Evolutionary conservation across 2,797 vertebrate species (phyloP), one percentile per base, ranked within the genome.

Genomic region (Tapera naevia): DNA sequence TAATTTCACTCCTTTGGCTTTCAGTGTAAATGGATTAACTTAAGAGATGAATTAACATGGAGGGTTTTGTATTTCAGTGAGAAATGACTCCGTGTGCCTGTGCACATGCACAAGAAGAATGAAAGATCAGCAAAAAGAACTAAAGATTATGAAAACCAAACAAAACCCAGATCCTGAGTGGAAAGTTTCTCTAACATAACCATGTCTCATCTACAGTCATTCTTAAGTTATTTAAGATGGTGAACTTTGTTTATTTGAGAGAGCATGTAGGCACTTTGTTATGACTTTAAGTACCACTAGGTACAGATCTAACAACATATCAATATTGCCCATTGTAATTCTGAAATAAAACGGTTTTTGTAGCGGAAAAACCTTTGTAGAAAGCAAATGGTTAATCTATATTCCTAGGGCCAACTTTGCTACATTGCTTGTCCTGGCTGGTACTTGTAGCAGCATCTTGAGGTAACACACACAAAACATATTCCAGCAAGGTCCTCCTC

Each of bases 11-110:
- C 35, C 81, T 62, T 35, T 41, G 71, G 41, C 81, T 92, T 75
- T 89, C 88, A 58, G 54, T 30, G 51, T 86, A 91, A 94, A 79
- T 41, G 91, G 65, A 92, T 91, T 91, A 89, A 80, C 87, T 92
- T 50, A 37, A 76, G 89, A 86, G 83, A 70, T 28, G 48, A 83
- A 84, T 94, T 88, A 96, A 88, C 85, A 54, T 30, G 3, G 37
- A 81, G 51, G 60, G 67, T 7, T 81, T 93, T 94, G 89, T 66
- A 30, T 88, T 92, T 88, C 54, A 79, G 43, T 70, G 79, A 89
- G 89, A 86, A 95, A 66, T 32, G 37, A n/a, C 62, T 58, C 48
- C 23, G 27, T 41, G 82, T 93, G 89, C 70, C 67, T 53, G 50
- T 67, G 84, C 61, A 57, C 50, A 30, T 11, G 21, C 48, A 87